Evolutionary conservation across 2,888 invertebrate genomes (phyloP).

Genomic region (Andrena trimmerana): DNA sequence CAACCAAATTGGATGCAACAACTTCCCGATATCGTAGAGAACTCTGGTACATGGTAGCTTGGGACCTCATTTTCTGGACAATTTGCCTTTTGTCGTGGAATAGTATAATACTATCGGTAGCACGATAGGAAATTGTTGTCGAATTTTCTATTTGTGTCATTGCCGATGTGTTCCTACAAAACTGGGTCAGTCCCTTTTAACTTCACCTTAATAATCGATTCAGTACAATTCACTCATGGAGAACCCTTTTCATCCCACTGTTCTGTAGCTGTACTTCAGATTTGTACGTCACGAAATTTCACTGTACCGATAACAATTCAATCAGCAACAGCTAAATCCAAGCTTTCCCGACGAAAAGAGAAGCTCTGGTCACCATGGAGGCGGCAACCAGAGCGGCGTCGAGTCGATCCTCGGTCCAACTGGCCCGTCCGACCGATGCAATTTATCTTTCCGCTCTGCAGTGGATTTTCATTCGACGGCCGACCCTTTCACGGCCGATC

Average conservation of each 20-base stretch:
- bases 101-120: background rate
- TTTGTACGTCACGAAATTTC: background rate
- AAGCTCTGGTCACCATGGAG: background rate
- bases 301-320: conserved; percentile 6
- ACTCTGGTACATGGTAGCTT: background rate
- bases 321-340: background rate
- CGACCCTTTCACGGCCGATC: conserved; percentile 30
- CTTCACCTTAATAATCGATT: too few relatives aligned
- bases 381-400: background rate
- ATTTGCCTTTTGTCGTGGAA: conserved; percentile 23
- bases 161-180: background rate
- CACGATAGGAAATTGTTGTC: background rate
- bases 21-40: conserved; percentile 48
- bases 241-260: background rate
- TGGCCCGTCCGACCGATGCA: background rate
- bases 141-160: conserved; percentile 5
- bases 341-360: background rate
- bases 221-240: too few relatives aligned
- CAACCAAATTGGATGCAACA: conserved; percentile 52
- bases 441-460: conserved; percentile 17
- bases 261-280: too few relatives aligned
- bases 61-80: conserved; percentile 32
- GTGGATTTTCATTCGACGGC: conserved; percentile 33
- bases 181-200: too few relatives aligned
- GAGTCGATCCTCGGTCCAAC: conserved; percentile 11